Evolutionary conservation across 1,140 invertebrate genomes (phyloP), one percentile per base, ranked within the genome.

Genomic region (Drosophila varians): DNA sequence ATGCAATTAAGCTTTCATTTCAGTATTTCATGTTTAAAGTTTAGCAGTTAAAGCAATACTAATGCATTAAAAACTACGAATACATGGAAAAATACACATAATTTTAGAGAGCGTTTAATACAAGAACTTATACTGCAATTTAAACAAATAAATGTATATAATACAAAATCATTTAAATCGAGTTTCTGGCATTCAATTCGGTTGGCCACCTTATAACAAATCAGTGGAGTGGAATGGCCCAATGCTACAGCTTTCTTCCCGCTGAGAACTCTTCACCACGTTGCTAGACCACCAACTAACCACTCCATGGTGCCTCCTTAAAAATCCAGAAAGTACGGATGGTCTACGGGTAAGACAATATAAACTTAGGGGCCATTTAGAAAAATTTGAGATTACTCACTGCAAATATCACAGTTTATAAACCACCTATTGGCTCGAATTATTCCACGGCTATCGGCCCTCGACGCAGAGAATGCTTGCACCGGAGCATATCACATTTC

Each of bases 401-500:
- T 9, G 16, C 8, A 42, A 16, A 18, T 42, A 42, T 42, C 38
- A 42, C 38, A 42, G 16, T 18, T 18, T 8, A 16, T 0, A 38
- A 14, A 12, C 4, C 5, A 16, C 11, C 2, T 7, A 12, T 34
- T 4, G 12, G 7, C 12, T 19, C 2, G 3, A 3, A 0, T 36
- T 26, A 8, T 2, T 53, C 36, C 14, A 40, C 46, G n/a, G 6
- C 28, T 14, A 18, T 18, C 19, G 11, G 54, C 9, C 57, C 54
- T 7, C 73, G 69, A 5, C 82, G 53, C 36, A 73, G 82, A 3
- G 84, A 89, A 25, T 91, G 90, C 23, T 78, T 79, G 56, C 90
- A 91, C 14, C 90, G 74, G 26, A 90, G 46, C 89, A 91, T 90
- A 72, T 91, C 90, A 48, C 90, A 77, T 69, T 91, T 91, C 26